Percentiles rank a stretch among this genome's conserved stretches.
Conservation (phyloP, 2,888 invertebrate species). For the Lasioglossum marginatum region DNA sequence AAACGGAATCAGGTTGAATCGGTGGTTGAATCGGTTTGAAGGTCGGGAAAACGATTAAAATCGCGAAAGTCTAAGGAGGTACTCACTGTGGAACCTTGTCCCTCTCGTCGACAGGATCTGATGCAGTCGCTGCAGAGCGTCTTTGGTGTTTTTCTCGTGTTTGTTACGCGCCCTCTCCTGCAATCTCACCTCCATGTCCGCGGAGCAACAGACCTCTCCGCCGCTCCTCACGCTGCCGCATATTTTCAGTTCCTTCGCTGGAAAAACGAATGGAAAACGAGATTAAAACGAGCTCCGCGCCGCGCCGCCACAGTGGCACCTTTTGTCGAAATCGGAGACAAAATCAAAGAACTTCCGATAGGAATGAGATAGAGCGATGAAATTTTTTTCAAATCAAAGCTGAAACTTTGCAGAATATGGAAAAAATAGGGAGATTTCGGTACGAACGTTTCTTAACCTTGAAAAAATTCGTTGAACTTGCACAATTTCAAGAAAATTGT, state of each 20-base stretch:
- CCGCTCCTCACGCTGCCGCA: conserved; percentile 82
- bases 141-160: conserved; percentile 90
- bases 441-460: too few species aligned
- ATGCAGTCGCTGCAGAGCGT: conserved; percentile 91
- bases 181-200: conserved; percentile 89
- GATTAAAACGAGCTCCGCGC: conserved; percentile 34
- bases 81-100: conserved; percentile 94
- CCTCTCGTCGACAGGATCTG: conserved; percentile 91
- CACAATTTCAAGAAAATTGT: too few species aligned
- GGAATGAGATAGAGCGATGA: too few species aligned
- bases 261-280: conserved; percentile 56
- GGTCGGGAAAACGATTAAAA: conserved; percentile 37
- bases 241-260: conserved; percentile 82
- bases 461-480: too few species aligned
- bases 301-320: too few species aligned
- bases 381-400: too few species aligned
- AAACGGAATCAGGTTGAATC: neutral
- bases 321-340: too few species aligned
- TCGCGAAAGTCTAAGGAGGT: conserved; percentile 22
- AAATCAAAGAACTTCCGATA: too few species aligned
- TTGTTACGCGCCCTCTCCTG: conserved; percentile 90
- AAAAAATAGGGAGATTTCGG: too few species aligned
- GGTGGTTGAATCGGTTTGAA: neutral
- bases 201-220: conserved; percentile 88
- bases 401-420: too few species aligned